Base-by-base conservation (phyloP, 2,888 invertebrate genomes). In the Drosophila stalkeri region DNA sequence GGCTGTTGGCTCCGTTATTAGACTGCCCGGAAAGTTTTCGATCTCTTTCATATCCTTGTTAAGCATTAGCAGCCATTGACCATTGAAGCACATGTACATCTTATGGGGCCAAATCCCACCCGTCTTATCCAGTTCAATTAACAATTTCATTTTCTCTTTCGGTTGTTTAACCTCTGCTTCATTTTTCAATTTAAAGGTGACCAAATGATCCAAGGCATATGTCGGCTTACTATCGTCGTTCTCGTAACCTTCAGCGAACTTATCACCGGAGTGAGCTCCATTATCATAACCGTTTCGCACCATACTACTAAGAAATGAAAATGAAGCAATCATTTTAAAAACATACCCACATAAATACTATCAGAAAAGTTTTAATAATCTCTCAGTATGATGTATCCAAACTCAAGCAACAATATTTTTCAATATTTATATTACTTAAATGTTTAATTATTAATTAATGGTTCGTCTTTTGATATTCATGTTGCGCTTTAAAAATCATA, bases 101-200 rank as follows among this genome's bases (percentile, higher is more conserved):
- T 98, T 98, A 93, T 99, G 98, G 69, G 99, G 99, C 99, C 99
- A 99, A 92, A 99, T 99, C 73, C 99, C 99, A 92, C 97, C 97
- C 52, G 96, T 96, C 93, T 98, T 97, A 93, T 98, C 98, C 87
- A 98, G 94, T 92, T 98, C 97, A 70, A 98, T 94, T 72, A 99
- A 95, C 57, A 98, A 94, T 62, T 98, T 94, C 96, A 99, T 97
- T 73, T 98, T 98, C 92, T 98, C 98, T 20, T 97, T 96, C 1
- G 98, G 98, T 93, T 97, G 97, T 75, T 96, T 95, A 85, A 98
- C 96, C 80, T 97, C 97, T 37, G 96, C 96, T 93, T 98, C 97
- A 89, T 97, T 95, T 79, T 98, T 98, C 78, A 99, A 97, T 49
- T 98, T 98, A 94, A 99, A 99, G 35, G 99, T 99, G 82, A 99